Conservation (phyloP, 2,888 invertebrate species). For the Taenaris catops region DNA sequence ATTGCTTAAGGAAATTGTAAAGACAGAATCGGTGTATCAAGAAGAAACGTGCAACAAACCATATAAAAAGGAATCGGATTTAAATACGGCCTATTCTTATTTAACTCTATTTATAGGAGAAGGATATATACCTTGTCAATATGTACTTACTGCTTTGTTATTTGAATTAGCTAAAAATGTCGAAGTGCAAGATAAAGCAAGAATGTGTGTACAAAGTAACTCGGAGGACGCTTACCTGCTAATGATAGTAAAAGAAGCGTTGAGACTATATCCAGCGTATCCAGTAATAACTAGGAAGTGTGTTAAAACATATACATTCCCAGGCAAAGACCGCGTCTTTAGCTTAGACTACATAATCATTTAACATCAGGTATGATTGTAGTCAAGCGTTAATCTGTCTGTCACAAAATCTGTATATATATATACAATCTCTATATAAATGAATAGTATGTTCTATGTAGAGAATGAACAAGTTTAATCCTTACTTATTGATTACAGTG, state of each 20-base stretch:
- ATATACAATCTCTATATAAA: no score
- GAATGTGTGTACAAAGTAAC: conserved; percentile 34
- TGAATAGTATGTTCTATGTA: no score
- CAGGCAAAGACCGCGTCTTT: conserved; percentile 36
- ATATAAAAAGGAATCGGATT: conserved; percentile 29
- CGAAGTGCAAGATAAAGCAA: conserved; percentile 46
- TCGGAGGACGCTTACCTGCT: conserved; percentile 46
- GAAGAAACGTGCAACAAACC: conserved; percentile 36
- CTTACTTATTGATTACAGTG: no score
- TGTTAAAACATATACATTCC: conserved; percentile 51
- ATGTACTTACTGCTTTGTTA: conserved; percentile 48
- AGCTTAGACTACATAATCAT: no score
- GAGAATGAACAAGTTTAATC: no score
- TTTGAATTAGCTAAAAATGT: conserved; percentile 53
- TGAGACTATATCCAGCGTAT: conserved; percentile 62
- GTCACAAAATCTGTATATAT: conserved; percentile 8
- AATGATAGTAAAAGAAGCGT: conserved; percentile 53
- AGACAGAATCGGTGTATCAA: conserved; percentile 40
- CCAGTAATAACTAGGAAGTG: conserved; percentile 59
- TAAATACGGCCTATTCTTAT: conserved; percentile 43
- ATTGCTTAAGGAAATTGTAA: conserved; percentile 43
- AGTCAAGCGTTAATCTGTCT: no score
- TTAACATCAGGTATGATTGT: no score
- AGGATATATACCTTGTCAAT: conserved; percentile 59
- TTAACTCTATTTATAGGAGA: conserved; percentile 57